phyloP scores from a whole-genome alignment of 1,140 invertebrate genomes.

The Hypothenemus hampei region DNA sequence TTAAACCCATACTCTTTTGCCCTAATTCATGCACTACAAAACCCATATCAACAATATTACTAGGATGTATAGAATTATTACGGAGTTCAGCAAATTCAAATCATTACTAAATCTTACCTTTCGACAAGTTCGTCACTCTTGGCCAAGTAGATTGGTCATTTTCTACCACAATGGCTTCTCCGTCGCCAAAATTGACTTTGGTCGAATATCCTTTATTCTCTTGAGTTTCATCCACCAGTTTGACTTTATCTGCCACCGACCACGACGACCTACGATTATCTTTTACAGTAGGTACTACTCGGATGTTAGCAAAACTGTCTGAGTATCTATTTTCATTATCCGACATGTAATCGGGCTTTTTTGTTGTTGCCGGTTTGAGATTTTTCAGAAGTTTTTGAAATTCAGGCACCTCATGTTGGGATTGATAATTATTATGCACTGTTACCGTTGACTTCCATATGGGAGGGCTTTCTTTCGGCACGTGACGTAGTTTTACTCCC shows the following conservation, averaged over 20 bases:
- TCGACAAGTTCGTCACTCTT: slow-evolving; percentile 32
- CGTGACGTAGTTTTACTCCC: slow-evolving; percentile 47
- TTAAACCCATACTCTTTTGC: too few species aligned
- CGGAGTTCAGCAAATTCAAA: too few species aligned
- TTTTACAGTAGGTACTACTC: slow-evolving; percentile 23
- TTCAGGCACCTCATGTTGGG: slow-evolving; percentile 33
- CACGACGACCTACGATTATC: slow-evolving; percentile 41
- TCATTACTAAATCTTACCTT: slow-evolving; percentile 32
- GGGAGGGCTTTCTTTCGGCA: slow-evolving; percentile 38
- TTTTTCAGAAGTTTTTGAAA: slow-evolving; percentile 44
- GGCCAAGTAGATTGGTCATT: slow-evolving; percentile 37
- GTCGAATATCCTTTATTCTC: slow-evolving; percentile 52
- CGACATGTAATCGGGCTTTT: slow-evolving; percentile 27
- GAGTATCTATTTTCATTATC: slow-evolving; percentile 31
- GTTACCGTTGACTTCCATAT: slow-evolving; percentile 47
- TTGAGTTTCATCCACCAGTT: slow-evolving; percentile 41
- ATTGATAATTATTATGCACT: slow-evolving; percentile 36
- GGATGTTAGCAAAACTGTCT: slow-evolving; percentile 27
- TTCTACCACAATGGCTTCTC: slow-evolving; percentile 46
- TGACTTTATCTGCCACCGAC: slow-evolving; percentile 50
- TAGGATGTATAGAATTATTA: too few species aligned
- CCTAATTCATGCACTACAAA: too few species aligned
- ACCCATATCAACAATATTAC: too few species aligned
- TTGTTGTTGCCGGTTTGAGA: slow-evolving; percentile 37
- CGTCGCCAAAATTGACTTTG: slow-evolving; percentile 52